These are phyloP conservation scores for Perizoma flavofasciatum DNA, from an alignment of 2,888 invertebrate genomes.

Conservation along the genomic window DNA sequence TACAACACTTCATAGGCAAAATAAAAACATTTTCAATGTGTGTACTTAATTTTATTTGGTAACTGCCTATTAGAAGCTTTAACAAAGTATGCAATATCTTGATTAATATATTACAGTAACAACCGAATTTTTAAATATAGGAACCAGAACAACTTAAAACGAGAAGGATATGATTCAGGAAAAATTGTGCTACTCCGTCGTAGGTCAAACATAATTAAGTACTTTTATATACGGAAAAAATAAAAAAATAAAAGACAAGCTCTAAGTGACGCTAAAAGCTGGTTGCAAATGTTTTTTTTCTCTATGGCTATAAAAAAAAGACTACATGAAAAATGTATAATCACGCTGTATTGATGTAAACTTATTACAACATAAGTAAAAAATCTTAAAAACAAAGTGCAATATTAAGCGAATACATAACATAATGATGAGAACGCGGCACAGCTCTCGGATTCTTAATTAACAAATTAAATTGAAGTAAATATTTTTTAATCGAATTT, in stretches of 20 bases:
- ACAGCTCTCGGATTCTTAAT: constrained; percentile 8
- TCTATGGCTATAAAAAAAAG: constrained; percentile 63
- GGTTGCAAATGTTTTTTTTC: constrained; percentile 55
- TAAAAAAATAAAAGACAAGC: constrained; percentile 52
- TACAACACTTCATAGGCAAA: constrained; percentile 34
- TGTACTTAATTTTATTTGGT: constrained; percentile 79
- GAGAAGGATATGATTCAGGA: constrained; percentile 12
- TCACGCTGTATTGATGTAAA: constrained; percentile 77
- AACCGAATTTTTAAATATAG: constrained; percentile 33
- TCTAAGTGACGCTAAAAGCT: constrained; percentile 74
- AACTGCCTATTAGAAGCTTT: constrained; percentile 73
- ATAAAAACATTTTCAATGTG: constrained; percentile 56
- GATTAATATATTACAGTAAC: constrained; percentile 50
- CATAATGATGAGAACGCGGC: constrained; percentile 17
- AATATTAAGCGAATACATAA: constrained; percentile 57
- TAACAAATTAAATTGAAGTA: background rate
- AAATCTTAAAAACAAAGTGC: constrained; percentile 67
- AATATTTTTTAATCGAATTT: no score
- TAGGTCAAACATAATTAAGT: constrained; percentile 48
- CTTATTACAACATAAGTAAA: constrained; percentile 72
- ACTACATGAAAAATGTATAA: constrained; percentile 64
- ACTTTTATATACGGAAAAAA: constrained; percentile 48
- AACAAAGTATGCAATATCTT: constrained; percentile 59
- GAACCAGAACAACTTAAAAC: constrained; percentile 34
- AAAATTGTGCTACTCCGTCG: constrained; percentile 27